Percentiles rank a stretch among this genome's conserved stretches.
Conservation (phyloP, 1,140 invertebrate species). For the Nymphalis io region DNA sequence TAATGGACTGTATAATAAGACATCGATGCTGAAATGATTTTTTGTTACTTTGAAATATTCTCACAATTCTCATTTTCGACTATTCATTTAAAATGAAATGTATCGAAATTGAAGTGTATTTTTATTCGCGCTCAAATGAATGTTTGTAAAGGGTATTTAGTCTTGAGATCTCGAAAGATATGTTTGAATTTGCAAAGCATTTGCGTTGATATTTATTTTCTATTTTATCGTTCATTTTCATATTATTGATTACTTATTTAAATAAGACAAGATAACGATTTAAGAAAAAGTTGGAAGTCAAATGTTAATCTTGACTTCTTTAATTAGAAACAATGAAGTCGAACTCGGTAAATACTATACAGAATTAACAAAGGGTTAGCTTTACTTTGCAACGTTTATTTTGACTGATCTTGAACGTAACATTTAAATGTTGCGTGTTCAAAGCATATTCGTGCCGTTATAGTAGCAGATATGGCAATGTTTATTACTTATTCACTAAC, state of each 20-base stretch:
- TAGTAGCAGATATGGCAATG: constrained; percentile 24
- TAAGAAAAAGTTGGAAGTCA: too few relatives aligned
- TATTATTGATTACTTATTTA: too few relatives aligned
- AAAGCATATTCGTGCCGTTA: constrained; percentile 13
- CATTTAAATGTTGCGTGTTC: constrained; percentile 22
- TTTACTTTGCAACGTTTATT: not conserved
- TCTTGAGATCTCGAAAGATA: constrained; percentile 6
- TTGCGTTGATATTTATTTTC: not conserved
- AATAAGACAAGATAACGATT: too few relatives aligned
- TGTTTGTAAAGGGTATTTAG: not conserved
- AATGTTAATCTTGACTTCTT: too few relatives aligned
- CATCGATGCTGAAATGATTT: not conserved
- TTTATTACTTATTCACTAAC: constrained; percentile 23
- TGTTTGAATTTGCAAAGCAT: not conserved
- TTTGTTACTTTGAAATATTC: not conserved
- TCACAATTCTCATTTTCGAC: not conserved
- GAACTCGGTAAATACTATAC: too few relatives aligned
- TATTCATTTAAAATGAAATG: not conserved
- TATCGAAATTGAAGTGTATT: constrained; percentile 1
- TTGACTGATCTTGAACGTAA: constrained; percentile 1
- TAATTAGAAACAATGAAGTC: too few relatives aligned
- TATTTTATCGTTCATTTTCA: not conserved
- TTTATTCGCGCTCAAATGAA: constrained; percentile 8
- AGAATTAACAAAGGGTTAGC: not conserved
- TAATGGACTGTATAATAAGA: constrained; percentile 14